Conservation (phyloP, 2,888 invertebrate genomes). For the Melieria crassipennis region DNA sequence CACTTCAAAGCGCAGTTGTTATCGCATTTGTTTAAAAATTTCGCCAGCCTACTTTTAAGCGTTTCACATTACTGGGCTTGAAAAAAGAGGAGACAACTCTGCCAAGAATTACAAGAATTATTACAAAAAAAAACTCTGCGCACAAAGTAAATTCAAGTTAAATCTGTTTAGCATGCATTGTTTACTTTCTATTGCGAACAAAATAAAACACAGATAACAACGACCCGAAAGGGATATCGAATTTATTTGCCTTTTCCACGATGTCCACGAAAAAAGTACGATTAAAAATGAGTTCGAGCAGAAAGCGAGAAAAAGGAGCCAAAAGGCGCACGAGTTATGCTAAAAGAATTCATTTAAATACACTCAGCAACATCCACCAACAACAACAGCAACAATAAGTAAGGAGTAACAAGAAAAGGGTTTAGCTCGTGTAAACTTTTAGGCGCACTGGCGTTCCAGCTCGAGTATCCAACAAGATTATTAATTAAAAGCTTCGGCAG, state of each 20-base stretch:
- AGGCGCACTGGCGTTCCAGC: background rate
- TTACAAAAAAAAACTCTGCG: background rate
- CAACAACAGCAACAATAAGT: background rate
- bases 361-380: background rate
- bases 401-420: background rate
- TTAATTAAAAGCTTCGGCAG: conserved; percentile 15
- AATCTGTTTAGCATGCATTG: conserved; percentile 26
- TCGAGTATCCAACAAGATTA: conserved; percentile 15
- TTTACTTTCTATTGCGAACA: background rate
- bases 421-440: conserved; percentile 11
- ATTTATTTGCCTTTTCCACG: too few species aligned
- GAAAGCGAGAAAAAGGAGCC: background rate
- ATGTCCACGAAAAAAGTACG: too few species aligned
- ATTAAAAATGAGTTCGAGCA: too few species aligned
- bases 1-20: too few species aligned
- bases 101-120: background rate
- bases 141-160: conserved; percentile 11
- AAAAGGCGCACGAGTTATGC: background rate
- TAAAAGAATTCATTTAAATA: background rate
- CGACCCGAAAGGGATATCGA: too few species aligned
- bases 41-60: too few species aligned
- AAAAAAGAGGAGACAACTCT: background rate
- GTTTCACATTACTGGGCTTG: too few species aligned
- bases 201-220: background rate
- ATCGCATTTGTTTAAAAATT: too few species aligned